Base-by-base conservation (phyloP, 2,888 invertebrate species). In the Caenorhabditis becei region DNA sequence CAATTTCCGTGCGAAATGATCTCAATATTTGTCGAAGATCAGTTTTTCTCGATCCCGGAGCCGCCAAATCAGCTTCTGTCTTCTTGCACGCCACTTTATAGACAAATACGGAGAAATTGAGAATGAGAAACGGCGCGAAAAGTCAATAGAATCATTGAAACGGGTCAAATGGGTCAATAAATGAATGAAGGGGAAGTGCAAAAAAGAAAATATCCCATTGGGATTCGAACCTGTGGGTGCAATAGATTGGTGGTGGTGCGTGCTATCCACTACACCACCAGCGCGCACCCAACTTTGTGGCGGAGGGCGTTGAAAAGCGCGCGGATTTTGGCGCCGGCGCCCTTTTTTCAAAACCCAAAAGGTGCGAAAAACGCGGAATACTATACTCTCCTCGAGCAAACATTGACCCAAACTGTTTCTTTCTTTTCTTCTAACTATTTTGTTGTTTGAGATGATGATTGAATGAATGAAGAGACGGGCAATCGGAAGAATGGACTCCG, bases 11-110 rank as follows among this genome's bases (percentile, higher is more conserved):
- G 35, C 35, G 35, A 35, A 35, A 35, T 35, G 35, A 35, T 35
- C 10, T 47, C 47, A 5, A n/a, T 47, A 10, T 47, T 47, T 47
- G 18, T 47, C 10, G 35, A 10, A 35, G 10, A 35, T 35, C 35
- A 35, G 47, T 10, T 47, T 47, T 18, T 18, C 2, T 4, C 18
- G 47, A 47, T 47, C 47, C 47, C 47, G 47, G 47, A 47, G 47
- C 18, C 20, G 5, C 10, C 35, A 35, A 8, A 35, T 35, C 47
- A 47, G 7, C 18, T 47, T 47, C 47, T 47, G 47, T 47, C 47
- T 47, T 47, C n/a, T 47, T 47, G 47, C 47, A 47, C 47, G n/a
- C 47, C n/a, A 47, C 47, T 47, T 47, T 47, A 47, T 47, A 18
- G 47, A 47, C 47, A 47, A 47, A 47, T 18, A 18, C n/a, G 47